Percentiles rank a stretch among this genome's conserved stretches.
phyloP scores from a whole-genome alignment of 2,113 vertebrate genomes.

The Gasterosteus nipponicus region DNA sequence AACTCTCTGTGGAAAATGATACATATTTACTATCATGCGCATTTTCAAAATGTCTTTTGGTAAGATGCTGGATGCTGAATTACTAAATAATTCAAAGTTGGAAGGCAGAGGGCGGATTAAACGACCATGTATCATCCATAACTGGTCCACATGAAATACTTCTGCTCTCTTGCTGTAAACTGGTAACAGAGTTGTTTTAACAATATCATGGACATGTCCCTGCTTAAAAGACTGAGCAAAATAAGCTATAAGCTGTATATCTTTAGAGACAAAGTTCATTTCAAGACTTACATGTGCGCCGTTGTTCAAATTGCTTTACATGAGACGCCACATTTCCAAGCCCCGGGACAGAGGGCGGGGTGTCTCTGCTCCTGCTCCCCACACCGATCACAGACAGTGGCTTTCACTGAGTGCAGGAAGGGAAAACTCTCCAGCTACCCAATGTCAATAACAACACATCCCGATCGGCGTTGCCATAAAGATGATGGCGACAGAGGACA shows the following conservation, averaged over 20 bases:
- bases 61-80: slow-evolving; percentile 20
- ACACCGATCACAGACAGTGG: slow-evolving; percentile 51
- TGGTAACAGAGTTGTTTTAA: neutral
- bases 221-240: neutral
- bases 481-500: slow-evolving; percentile 30
- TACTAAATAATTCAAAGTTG: slow-evolving; percentile 54
- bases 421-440: slow-evolving; percentile 42
- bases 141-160: slow-evolving; percentile 23
- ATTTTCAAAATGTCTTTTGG: slow-evolving; percentile 22
- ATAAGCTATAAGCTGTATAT: neutral
- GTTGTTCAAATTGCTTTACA: slow-evolving; percentile 36
- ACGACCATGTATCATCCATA: slow-evolving; percentile 13
- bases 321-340: slow-evolving; percentile 17
- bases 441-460: slow-evolving; percentile 44
- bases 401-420: slow-evolving; percentile 49
- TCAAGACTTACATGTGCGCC: slow-evolving; percentile 43
- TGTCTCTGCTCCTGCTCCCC: slow-evolving; percentile 25
- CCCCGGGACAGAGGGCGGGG: slow-evolving; percentile 43
- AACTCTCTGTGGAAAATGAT: neutral
- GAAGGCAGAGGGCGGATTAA: slow-evolving; percentile 28
- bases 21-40: neutral
- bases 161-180: neutral
- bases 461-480: neutral
- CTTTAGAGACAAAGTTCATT: slow-evolving; percentile 39
- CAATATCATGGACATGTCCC: neutral